Evolutionary conservation across 2,797 vertebrate genomes (phyloP).

Genomic region (Eulemur albifrons): DNA sequence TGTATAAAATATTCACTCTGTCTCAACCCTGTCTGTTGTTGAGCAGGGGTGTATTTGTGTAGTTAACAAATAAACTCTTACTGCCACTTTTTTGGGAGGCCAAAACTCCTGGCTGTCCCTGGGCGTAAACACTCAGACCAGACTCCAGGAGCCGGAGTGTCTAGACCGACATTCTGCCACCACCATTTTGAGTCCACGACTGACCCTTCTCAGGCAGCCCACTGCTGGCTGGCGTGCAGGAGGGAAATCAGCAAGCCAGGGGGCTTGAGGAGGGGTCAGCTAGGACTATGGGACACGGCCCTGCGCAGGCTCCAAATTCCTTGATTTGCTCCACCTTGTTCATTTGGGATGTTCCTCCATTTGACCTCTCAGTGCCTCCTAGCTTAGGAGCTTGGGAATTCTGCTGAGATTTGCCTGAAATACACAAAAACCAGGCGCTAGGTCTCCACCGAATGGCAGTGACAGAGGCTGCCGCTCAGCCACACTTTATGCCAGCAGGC

Average conservation of each 20-base stretch:
- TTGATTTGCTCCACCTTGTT: background rate
- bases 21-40: background rate
- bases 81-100: background rate
- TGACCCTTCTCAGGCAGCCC: background rate
- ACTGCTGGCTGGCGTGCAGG: background rate
- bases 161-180: background rate
- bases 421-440: background rate
- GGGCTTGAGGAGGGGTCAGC: background rate
- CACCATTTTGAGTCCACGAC: background rate
- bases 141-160: background rate
- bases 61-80: background rate
- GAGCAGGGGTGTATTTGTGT: background rate
- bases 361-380: background rate
- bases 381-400: background rate
- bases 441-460: background rate
- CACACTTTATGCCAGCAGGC: background rate
- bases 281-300: background rate
- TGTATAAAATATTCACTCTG: background rate
- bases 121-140: background rate
- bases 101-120: background rate
- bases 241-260: background rate
- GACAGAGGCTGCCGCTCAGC: background rate
- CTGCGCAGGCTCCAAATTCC: background rate
- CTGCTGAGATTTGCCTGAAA: conserved; percentile 7
- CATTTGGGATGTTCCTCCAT: background rate